Evolutionary conservation across 2,888 invertebrate species (phyloP), one percentile per base, ranked within the genome.

Genomic region (Melolontha melolontha): DNA sequence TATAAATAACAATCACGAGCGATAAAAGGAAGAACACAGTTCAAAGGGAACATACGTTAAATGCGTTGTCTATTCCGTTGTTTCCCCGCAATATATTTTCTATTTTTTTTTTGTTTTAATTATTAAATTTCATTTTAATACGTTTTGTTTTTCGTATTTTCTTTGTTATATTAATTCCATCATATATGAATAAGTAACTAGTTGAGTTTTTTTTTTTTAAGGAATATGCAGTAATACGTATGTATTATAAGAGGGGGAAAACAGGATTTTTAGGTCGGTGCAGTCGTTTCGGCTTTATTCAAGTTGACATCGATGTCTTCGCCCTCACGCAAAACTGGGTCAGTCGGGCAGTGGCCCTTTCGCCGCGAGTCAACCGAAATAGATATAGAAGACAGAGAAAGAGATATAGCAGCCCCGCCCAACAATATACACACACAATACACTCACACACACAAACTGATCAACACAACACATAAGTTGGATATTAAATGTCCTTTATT

Each of bases 301-400:
- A 62, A 47, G 71, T 68, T 72, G 73, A 73, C 71, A 73, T 69
- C 69, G 69, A 72, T 72, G 76, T 77, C 78, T 77, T 77, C 78
- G 77, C 77, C 77, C 73, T 78, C 77, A 71, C 71, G 39, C 47
- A 69, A 71, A 79, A 77, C 62, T 79, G 76, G 79, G 79, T 79
- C 78, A 79, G 71, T 78, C 72, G 78, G 75, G 70, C 77, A 75
- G 73, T 66, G 66, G 68, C 65, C 66, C 70, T 51, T 62, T 62
- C 29, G 47, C 47, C 29, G 59, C 59, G 59, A 57, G 59, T 49
- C 59, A 47, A 47, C 42, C 59, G 42, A 22, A 29, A 52, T 22
- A 52, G 34, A n/a, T 14, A 34, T 34, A 17, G 41, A 57, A 16
- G 49, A 62, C 34, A 62, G 59, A 62, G 42, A 49, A 34, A 62